Conservation (phyloP, 2,888 invertebrate genomes). For the Chymomyza caudatula region DNA sequence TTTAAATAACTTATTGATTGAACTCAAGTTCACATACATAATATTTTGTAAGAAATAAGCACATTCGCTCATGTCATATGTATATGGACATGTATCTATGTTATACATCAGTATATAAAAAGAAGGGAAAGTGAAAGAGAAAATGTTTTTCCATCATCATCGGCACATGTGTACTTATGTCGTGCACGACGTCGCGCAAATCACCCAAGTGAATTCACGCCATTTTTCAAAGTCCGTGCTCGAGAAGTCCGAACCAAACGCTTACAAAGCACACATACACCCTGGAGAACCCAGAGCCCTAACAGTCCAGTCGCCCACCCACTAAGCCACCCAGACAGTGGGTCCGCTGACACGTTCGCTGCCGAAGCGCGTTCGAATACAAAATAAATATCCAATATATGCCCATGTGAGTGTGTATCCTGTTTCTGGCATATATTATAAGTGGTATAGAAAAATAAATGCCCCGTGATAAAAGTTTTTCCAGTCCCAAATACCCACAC, state of each 20-base stretch:
- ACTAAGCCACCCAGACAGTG: not conserved
- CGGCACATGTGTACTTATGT: constrained; percentile 36
- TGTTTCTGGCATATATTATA: constrained; percentile 76
- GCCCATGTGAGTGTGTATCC: constrained; percentile 70
- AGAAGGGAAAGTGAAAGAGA: constrained; percentile 28
- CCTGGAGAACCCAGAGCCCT: not conserved
- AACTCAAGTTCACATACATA: not conserved
- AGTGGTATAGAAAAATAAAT: constrained; percentile 75
- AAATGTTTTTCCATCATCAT: constrained; percentile 34
- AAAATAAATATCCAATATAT: constrained; percentile 74
- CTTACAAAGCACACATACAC: constrained; percentile 7
- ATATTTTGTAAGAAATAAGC: not conserved
- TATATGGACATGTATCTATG: not conserved
- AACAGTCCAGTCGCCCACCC: constrained; percentile 24
- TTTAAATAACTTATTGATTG: not conserved
- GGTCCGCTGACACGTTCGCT: constrained; percentile 37
- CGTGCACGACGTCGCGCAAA: constrained; percentile 56
- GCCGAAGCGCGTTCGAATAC: constrained; percentile 64
- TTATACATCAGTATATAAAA: not conserved
- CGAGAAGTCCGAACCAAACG: constrained; percentile 55
- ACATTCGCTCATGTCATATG: not conserved
- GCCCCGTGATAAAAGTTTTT: constrained; percentile 71
- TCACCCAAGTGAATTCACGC: constrained; percentile 71
- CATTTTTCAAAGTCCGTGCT: constrained; percentile 70
- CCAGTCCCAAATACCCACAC: constrained; percentile 17